A percentile compares a stretch with the other conserved stretches of the same genome.
Evolutionary conservation across 2,113 vertebrate species (phyloP).

Genomic region (Apodemus speciosus): DNA sequence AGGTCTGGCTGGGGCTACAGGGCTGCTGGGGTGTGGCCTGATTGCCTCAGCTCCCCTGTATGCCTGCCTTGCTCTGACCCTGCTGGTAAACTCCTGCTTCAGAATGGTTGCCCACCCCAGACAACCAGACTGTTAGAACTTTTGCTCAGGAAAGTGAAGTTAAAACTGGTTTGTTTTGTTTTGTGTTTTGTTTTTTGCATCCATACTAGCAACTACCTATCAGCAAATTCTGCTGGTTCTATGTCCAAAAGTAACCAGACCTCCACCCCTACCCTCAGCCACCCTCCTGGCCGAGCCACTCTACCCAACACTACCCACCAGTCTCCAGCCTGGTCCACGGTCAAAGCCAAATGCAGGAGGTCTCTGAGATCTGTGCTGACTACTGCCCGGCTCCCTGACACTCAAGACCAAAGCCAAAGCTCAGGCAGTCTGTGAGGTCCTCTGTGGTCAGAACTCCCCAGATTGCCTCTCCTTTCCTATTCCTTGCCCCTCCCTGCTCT

Average conservation of each 20-base stretch:
- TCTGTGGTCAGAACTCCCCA: background rate
- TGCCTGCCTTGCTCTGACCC: background rate
- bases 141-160: background rate
- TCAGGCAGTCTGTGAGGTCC: background rate
- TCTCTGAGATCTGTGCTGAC: background rate
- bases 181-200: background rate
- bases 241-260: background rate
- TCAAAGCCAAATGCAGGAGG: background rate
- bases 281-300: background rate
- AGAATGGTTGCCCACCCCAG: background rate
- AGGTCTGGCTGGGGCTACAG: background rate
- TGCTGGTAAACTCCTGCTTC: background rate
- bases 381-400: background rate
- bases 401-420: background rate
- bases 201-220: background rate
- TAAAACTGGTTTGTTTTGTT: background rate
- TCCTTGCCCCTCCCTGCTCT: too few species aligned
- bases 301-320: background rate
- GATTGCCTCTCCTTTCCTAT: background rate
- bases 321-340: background rate
- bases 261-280: too few species aligned
- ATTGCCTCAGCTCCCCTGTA: background rate
- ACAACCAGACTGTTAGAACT: background rate
- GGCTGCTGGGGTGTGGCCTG: rapidly evolving
- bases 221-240: background rate